Conservation (phyloP, 92 coral and sea anemone genomes). For the Porites divaricata region DNA sequence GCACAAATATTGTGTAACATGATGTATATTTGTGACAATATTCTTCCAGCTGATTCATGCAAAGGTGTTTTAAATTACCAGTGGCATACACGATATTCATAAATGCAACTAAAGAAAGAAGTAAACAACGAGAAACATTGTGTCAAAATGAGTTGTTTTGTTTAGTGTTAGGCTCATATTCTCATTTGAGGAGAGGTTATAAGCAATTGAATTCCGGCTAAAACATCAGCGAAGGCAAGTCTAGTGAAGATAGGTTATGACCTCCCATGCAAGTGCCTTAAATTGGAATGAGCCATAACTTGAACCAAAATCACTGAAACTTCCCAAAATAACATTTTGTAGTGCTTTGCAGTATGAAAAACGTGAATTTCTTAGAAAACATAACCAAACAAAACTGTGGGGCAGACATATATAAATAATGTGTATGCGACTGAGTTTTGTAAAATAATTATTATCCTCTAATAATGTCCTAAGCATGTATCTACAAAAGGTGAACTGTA, state of each 20-base stretch:
- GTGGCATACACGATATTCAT: too few relatives aligned
- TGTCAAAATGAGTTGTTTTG: neutral
- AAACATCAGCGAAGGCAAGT: neutral
- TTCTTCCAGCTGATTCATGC: neutral
- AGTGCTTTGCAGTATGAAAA: too few relatives aligned
- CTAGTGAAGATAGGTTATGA: neutral
- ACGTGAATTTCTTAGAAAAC: too few relatives aligned
- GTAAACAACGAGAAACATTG: neutral
- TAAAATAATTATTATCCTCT: neutral
- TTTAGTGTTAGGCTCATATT: neutral
- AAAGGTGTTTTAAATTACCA: too few relatives aligned
- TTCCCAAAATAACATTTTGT: too few relatives aligned
- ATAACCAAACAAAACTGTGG: neutral
- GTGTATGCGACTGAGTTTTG: neutral
- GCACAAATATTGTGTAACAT: neutral
- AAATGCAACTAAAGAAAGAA: too few relatives aligned
- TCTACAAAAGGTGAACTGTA: slow-evolving; percentile 18
- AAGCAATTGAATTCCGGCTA: neutral
- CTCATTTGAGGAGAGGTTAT: neutral
- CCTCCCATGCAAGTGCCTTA: neutral
- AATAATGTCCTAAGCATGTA: neutral
- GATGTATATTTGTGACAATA: neutral
- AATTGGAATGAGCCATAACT: too few relatives aligned
- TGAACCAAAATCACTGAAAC: too few relatives aligned
- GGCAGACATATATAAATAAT: neutral